Base-by-base conservation (phyloP, 1,140 invertebrate genomes). In the Pectinophora gossypiella region DNA sequence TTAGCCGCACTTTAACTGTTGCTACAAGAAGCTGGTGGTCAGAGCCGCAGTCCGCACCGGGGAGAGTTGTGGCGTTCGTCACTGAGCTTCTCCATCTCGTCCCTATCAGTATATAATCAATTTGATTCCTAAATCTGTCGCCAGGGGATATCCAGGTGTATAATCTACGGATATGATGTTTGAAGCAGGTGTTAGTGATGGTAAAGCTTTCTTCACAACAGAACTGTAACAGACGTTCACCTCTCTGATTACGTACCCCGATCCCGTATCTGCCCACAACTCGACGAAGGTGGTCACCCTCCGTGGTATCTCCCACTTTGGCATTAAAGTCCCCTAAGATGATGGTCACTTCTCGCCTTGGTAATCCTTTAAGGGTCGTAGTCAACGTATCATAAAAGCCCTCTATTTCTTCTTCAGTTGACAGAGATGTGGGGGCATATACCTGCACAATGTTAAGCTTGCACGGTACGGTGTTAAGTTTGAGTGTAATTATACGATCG, bases 201-300 rank as follows among this genome's bases (percentile, higher is more conserved):
- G 44, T 27, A 4, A 72, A 16, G 23, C 59, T 36, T 15, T 61
- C 10, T 35, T 61, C 50, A 46, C 40, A 13, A 46, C 60, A 72
- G 51, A 69, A 72, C 52, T 75, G n/a, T 32, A 54, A 32, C 32
- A 77, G 18, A 15, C 56, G 40, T 35, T 69, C 67, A 47, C 63
- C 63, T 61, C 61, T 59, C 19, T 54, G 55, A 59, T 72, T 79
- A 13, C 62, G 20, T 45, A 46, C 56, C 42, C 46, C 67, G 13
- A 74, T 23, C 7, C 64, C 68, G 49, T 35, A 59, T 16, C 13
- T 49, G 1, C 47, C 47, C 2, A 36, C 32, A 9, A 38, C 12
- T 9, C 19, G 5, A 16, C 36, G 10, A 5, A 64, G 42, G 18
- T 64, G 60, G 12, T 52, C 16, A 19, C 59, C 61, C 0, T 27